phyloP scores from a whole-genome alignment of 2,797 vertebrate genomes.

The Eleutherodactylus coqui region DNA sequence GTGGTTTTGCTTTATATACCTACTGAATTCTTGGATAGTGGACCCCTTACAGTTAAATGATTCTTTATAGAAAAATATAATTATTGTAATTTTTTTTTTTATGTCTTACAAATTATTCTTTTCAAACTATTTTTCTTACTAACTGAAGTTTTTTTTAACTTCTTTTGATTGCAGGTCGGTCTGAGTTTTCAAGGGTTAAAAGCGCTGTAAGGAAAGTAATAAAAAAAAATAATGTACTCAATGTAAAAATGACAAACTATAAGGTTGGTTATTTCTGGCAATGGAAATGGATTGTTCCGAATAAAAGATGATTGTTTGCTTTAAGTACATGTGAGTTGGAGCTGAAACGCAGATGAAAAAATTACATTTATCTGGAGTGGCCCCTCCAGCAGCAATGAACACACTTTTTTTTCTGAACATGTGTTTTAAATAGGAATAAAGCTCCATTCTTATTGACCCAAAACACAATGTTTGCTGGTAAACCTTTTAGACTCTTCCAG shows the following conservation, averaged over 20 bases:
- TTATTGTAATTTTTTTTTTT: not conserved
- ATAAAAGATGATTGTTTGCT: conserved; percentile 47
- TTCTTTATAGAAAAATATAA: not conserved
- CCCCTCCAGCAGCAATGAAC: not conserved
- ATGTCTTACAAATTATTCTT: not conserved
- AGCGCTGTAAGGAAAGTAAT: not conserved
- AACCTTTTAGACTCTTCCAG: not conserved
- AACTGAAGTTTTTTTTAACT: not conserved
- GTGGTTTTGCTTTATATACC: conserved; percentile 3
- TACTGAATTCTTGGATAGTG: not conserved
- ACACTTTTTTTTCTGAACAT: not conserved
- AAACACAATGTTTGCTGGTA: not conserved
- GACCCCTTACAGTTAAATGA: conserved; percentile 21
- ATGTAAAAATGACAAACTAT: conserved; percentile 28
- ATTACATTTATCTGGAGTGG: conserved; percentile 12
- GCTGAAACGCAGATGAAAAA: conserved; percentile 31
- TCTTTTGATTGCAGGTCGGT: not conserved
- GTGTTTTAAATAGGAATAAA: not conserved
- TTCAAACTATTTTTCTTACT: conserved; percentile 3
- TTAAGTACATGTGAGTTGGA: conserved; percentile 33
- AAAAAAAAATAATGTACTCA: not conserved
- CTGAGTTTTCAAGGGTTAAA: not conserved
- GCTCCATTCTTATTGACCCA: not conserved
- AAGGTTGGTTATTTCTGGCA: not conserved
- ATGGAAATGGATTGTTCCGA: conserved; percentile 38